A percentile compares a stretch with the other conserved stretches of the same genome.
These are phyloP conservation scores for Cynopterus brachyotis DNA, from an alignment of 2,113 vertebrate species.

Conservation along the genomic window DNA sequence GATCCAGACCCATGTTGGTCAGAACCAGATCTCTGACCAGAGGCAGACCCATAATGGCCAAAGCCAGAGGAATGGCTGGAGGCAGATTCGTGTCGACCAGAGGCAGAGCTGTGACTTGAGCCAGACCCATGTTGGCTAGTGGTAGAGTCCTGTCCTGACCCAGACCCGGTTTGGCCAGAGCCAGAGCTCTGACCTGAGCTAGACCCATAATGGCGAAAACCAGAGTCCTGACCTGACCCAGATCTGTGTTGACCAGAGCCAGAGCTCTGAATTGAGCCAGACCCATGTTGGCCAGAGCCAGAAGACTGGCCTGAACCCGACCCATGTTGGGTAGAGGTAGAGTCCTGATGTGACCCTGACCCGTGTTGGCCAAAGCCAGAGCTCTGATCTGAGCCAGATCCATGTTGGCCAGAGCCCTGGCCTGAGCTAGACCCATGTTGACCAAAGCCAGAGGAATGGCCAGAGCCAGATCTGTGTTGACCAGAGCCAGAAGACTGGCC, in stretches of 20 bases:
- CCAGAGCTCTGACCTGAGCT: not conserved
- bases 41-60: not conserved
- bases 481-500: not conserved
- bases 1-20: not conserved
- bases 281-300: accelerated
- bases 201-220: accelerated
- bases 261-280: not conserved
- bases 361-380: accelerated
- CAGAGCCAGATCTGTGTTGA: not conserved
- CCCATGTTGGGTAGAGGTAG: accelerated
- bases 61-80: not conserved
- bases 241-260: accelerated
- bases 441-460: not conserved
- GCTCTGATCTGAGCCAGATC: not conserved
- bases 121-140: not conserved
- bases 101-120: not conserved
- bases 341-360: accelerated
- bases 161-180: not conserved
- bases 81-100: not conserved
- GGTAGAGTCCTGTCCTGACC: not conserved
- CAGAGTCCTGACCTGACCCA: not conserved
- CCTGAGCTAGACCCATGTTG: not conserved
- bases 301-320: not conserved
- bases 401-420: not conserved
- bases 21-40: not conserved